Evolutionary conservation across 2,113 vertebrate genomes (phyloP).

Genomic region (Lichenostomus cassidix): DNA sequence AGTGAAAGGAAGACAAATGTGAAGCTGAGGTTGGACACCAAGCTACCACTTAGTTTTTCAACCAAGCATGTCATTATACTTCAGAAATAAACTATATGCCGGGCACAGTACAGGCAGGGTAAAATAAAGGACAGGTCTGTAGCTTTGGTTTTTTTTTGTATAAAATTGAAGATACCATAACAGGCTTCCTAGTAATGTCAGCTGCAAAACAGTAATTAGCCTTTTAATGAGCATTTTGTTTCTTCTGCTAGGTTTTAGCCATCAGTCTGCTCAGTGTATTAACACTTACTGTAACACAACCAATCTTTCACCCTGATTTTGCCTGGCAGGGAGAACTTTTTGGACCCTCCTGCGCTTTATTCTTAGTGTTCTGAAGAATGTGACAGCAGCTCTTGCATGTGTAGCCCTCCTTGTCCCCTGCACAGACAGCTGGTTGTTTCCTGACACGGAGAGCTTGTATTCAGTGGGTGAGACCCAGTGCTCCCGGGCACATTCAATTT

Average conservation of each 20-base stretch:
- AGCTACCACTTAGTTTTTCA: not conserved
- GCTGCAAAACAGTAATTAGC: not conserved
- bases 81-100: not conserved
- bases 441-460: not conserved
- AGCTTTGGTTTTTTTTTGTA: accelerated
- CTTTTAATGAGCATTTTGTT: not conserved
- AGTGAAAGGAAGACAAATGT: not conserved
- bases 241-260: not conserved
- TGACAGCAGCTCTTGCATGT: not conserved
- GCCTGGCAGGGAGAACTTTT: not conserved
- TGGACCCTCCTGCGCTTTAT: accelerated
- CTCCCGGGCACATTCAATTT: not conserved
- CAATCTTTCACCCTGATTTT: not conserved
- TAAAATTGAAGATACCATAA: not conserved
- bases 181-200: not conserved
- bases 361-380: not conserved
- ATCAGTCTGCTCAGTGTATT: not conserved
- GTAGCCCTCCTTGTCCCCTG: not conserved
- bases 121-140: not conserved
- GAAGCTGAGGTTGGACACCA: not conserved
- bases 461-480: not conserved
- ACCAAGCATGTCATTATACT: not conserved
- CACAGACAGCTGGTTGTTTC: not conserved
- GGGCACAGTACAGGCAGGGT: not conserved
- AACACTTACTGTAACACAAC: not conserved